Evolutionary conservation across 2,888 invertebrate species (phyloP).

Genomic region (Agrotis exclamationis): DNA sequence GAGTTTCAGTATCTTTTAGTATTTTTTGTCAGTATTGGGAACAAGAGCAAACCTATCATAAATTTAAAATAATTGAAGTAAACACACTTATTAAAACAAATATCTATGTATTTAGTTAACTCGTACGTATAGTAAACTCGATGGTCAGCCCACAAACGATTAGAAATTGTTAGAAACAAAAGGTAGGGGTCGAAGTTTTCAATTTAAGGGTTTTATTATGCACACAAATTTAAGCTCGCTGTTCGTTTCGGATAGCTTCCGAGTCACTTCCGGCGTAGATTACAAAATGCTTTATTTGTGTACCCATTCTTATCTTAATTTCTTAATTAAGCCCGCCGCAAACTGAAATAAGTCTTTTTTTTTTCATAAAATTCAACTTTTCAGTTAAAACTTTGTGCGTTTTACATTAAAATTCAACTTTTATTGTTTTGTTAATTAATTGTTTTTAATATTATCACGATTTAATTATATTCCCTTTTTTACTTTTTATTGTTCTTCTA

Average conservation of each 20-base stretch:
- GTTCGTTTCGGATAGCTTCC: slow-evolving; percentile 83
- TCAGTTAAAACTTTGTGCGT: slow-evolving; percentile 51
- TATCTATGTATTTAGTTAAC: slow-evolving; percentile 1
- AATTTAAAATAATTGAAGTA: too few relatives aligned
- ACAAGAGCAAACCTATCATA: too few relatives aligned
- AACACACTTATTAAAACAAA: too few relatives aligned
- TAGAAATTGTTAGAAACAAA: slow-evolving; percentile 47
- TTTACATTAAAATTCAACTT: slow-evolving; percentile 60
- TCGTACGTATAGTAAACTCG: background rate
- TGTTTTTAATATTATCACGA: slow-evolving; percentile 53
- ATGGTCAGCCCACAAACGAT: slow-evolving; percentile 14
- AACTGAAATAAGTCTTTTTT: slow-evolving; percentile 73
- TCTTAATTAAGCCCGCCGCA: slow-evolving; percentile 84
- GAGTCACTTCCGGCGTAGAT: slow-evolving; percentile 86
- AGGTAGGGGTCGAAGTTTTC: slow-evolving; percentile 70
- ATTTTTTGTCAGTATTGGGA: too few relatives aligned
- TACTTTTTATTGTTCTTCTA: slow-evolving; percentile 49
- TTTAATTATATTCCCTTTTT: slow-evolving; percentile 50
- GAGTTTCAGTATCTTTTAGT: too few relatives aligned
- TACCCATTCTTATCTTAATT: slow-evolving; percentile 85
- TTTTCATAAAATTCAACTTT: slow-evolving; percentile 67
- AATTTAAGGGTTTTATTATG: slow-evolving; percentile 80
- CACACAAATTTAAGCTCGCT: slow-evolving; percentile 80
- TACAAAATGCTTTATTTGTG: slow-evolving; percentile 85
- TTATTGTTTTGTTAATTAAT: slow-evolving; percentile 68